Percentiles rank a stretch among this genome's conserved stretches.
phyloP scores from a whole-genome alignment of 1,140 invertebrate species.

The Mycetomoellerius zeteki region DNA sequence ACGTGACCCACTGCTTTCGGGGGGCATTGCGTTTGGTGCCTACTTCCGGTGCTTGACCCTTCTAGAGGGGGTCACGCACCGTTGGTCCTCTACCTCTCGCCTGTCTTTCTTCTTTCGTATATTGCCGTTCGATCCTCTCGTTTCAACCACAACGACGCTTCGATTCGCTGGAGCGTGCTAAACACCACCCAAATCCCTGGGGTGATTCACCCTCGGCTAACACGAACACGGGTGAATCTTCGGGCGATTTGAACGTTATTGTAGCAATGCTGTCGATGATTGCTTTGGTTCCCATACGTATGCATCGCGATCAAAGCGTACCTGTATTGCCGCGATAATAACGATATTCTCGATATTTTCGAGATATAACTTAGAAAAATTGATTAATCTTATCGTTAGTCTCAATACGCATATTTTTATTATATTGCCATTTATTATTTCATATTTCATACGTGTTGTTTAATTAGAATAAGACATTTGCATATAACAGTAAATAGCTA shows the following conservation, averaged over 20 bases:
- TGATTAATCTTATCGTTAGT: neutral
- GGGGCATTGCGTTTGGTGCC: constrained; percentile 66
- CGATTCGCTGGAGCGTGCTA: constrained; percentile 70
- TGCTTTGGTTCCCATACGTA: constrained; percentile 48
- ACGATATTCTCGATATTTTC: neutral
- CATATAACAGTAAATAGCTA: too few species aligned
- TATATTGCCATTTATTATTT: neutral
- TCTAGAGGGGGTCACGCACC: constrained; percentile 79
- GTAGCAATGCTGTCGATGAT: constrained; percentile 45
- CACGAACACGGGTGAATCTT: constrained; percentile 71
- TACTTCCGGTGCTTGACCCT: constrained; percentile 82
- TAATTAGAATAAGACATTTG: neutral
- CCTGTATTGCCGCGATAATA: neutral
- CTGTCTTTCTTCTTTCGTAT: neutral
- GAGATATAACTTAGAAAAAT: neutral
- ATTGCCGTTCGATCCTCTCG: neutral
- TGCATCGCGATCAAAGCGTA: constrained; percentile 11
- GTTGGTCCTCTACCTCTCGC: constrained; percentile 61
- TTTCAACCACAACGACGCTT: constrained; percentile 22
- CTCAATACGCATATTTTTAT: neutral
- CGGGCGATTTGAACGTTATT: constrained; percentile 41
- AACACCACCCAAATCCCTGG: constrained; percentile 78
- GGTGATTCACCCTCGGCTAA: constrained; percentile 75
- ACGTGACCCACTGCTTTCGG: constrained; percentile 73
- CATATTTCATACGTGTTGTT: neutral